Conservation (phyloP, 37 sponge, comb jelly and placozoan species). For the Oopsacas minuta region DNA sequence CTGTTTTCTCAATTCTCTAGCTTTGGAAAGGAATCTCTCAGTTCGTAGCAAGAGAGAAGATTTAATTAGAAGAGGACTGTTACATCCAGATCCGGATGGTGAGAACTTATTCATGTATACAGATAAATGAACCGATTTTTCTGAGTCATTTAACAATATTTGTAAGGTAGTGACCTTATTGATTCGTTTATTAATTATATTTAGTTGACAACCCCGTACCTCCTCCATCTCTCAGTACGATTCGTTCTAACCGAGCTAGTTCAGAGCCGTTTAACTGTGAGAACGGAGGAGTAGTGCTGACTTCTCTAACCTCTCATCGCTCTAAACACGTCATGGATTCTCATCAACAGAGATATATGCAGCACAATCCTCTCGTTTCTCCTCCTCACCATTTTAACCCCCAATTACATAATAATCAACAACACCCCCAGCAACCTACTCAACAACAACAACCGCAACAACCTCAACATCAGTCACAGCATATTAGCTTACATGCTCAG, state of each 20-base stretch:
- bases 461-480: too few relatives aligned
- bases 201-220: background rate
- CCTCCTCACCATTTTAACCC: constrained; percentile 3
- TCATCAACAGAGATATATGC: background rate
- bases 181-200: too few relatives aligned
- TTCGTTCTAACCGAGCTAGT: background rate
- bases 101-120: background rate
- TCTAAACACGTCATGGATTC: constrained; percentile 14
- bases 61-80: background rate
- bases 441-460: background rate
- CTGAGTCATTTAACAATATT: too few relatives aligned
- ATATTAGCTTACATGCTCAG: too few relatives aligned
- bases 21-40: background rate
- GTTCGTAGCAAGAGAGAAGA: background rate
- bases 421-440: background rate
- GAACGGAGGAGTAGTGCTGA: background rate
- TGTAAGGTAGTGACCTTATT: too few relatives aligned
- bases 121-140: too few relatives aligned
- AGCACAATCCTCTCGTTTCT: background rate
- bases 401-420: background rate
- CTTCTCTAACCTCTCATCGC: background rate
- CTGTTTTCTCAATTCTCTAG: too few relatives aligned
- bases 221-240: background rate
- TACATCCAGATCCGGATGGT: constrained; percentile 14
- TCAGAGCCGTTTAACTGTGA: background rate